Percentiles rank a stretch among this genome's conserved stretches.
Evolutionary conservation across 2,888 invertebrate species (phyloP).

Genomic region (Marronus borbonicus): DNA sequence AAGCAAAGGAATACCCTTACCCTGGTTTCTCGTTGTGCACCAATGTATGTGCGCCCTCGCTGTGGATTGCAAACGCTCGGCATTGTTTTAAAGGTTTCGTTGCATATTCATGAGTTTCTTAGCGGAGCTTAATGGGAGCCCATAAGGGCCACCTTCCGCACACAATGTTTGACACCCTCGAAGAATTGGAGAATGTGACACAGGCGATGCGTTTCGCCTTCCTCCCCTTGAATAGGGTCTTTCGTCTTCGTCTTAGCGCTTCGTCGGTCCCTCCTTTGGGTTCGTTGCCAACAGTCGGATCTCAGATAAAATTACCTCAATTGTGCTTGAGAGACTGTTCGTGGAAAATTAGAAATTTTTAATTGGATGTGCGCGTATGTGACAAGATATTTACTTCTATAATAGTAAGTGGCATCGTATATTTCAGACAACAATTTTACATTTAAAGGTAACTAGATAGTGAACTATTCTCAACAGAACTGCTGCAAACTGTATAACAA

Average conservation of each 20-base stretch:
- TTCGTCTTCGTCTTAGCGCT: neutral
- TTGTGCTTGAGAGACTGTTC: neutral
- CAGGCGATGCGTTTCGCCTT: slow-evolving; percentile 9
- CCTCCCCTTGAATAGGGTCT: neutral
- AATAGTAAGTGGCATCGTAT: too few species aligned
- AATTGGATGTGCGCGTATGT: neutral
- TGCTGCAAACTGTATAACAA: too few species aligned
- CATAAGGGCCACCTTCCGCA: slow-evolving; percentile 53
- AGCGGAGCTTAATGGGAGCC: slow-evolving; percentile 56
- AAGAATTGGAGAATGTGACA: slow-evolving; percentile 29
- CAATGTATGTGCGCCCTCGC: slow-evolving; percentile 45
- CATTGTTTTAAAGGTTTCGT: slow-evolving; percentile 52
- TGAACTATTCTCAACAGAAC: too few species aligned
- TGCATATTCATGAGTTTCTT: slow-evolving; percentile 58
- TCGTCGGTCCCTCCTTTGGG: neutral
- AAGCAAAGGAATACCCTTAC: slow-evolving; percentile 4
- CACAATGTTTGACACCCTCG: slow-evolving; percentile 54
- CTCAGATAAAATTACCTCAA: neutral
- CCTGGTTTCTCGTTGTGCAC: slow-evolving; percentile 6
- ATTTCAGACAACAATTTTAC: too few species aligned
- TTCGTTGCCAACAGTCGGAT: neutral
- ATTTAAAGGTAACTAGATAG: too few species aligned
- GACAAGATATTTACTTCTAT: too few species aligned
- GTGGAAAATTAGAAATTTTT: slow-evolving; percentile 7
- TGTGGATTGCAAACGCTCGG: slow-evolving; percentile 49